Conservation (phyloP, 2,113 vertebrate genomes). For the Atlantisia rogersi region DNA sequence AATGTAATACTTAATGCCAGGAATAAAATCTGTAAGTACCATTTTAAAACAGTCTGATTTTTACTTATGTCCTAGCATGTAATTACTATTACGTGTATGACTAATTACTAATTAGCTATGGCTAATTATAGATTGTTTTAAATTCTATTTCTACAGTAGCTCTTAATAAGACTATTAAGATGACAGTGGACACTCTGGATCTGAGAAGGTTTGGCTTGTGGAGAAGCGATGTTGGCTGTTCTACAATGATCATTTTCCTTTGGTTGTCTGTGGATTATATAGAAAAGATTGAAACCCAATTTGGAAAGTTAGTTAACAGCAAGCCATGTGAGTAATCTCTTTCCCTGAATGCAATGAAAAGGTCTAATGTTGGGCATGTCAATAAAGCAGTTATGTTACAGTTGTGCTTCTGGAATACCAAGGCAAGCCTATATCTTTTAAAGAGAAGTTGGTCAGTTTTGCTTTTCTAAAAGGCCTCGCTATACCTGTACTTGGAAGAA, state of each 20-base stretch:
- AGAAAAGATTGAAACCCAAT: constrained; percentile 68
- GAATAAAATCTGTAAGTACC: background rate
- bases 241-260: constrained; percentile 77
- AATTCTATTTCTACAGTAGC: constrained; percentile 65
- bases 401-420: background rate
- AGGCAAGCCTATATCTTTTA: background rate
- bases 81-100: background rate
- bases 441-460: background rate
- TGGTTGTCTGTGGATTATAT: constrained; percentile 81
- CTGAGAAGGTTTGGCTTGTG: constrained; percentile 79
- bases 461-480: background rate
- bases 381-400: background rate
- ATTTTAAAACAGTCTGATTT: background rate
- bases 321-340: constrained; percentile 73
- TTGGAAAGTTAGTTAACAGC: constrained; percentile 58
- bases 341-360: background rate
- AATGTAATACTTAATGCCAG: background rate
- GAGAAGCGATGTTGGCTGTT: constrained; percentile 48
- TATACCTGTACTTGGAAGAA: background rate
- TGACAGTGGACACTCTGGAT: constrained; percentile 74
- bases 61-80: background rate
- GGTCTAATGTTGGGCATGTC: background rate
- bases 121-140: background rate
- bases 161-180: constrained; percentile 56
- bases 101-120: background rate